These are phyloP conservation scores for Heteromurus nitidus DNA, from an alignment of 2,888 invertebrate genomes.

Conservation along the genomic window DNA sequence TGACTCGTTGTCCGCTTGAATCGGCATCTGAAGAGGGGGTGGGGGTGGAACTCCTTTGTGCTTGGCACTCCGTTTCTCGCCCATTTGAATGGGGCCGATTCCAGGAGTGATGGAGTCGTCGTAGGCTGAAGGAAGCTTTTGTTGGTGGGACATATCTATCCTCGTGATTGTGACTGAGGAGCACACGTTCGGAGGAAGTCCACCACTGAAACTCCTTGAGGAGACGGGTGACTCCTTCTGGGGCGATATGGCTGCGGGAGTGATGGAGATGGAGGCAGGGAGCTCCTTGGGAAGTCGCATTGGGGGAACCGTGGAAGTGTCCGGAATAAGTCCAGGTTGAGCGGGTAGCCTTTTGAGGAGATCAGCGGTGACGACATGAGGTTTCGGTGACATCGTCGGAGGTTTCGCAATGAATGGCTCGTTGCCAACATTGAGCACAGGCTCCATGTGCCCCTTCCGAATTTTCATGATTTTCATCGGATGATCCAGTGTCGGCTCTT, in stretches of 20 bases:
- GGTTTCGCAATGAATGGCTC: slow-evolving; percentile 32
- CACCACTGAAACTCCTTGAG: slow-evolving; percentile 33
- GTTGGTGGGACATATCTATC: slow-evolving; percentile 71
- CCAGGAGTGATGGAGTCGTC: slow-evolving; percentile 69
- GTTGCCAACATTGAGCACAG: slow-evolving; percentile 13
- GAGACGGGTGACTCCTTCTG: slow-evolving; percentile 36
- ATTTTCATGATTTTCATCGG: slow-evolving; percentile 55
- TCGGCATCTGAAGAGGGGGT: slow-evolving; percentile 51
- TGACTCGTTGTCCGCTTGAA: slow-evolving; percentile 68
- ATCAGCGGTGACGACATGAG: slow-evolving; percentile 36
- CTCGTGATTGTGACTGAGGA: slow-evolving; percentile 73
- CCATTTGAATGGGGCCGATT: slow-evolving; percentile 63
- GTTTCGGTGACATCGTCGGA: slow-evolving; percentile 35
- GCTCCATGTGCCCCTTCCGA: slow-evolving; percentile 65
- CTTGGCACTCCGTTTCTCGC: slow-evolving; percentile 20
- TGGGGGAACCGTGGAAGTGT: slow-evolving; percentile 37
- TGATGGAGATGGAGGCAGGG: slow-evolving; percentile 71
- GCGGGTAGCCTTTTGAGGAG: slow-evolving; percentile 65
- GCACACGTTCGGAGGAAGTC: slow-evolving; percentile 69
- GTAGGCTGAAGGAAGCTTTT: slow-evolving; percentile 69
- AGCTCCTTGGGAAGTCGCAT: slow-evolving; percentile 63
- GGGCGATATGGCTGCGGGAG: slow-evolving; percentile 66
- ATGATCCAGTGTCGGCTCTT: slow-evolving; percentile 37
- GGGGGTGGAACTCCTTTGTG: slow-evolving; percentile 35
- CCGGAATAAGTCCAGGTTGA: slow-evolving; percentile 72